Evolutionary conservation across 2,113 vertebrate genomes (phyloP), one percentile per base, ranked within the genome.

Genomic region (Salminus brasiliensis): DNA sequence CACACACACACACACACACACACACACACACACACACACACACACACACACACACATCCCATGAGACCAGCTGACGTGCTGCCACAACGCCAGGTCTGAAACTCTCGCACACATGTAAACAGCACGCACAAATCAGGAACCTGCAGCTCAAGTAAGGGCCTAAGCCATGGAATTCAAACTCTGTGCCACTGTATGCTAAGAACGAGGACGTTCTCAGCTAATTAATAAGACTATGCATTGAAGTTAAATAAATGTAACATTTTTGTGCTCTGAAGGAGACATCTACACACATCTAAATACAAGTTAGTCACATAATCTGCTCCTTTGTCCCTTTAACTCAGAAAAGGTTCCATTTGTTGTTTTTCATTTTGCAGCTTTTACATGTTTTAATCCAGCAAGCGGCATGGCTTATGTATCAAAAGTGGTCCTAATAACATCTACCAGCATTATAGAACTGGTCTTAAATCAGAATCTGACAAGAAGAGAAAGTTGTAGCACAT

Each of bases 141-240:
- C 59, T 72, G 32, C 25, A n/a, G 29, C 68, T 72, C 12, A 6
- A 78, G 76, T 70, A 68, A 53, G 30, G 21, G 41, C 75, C 43
- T 60, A 32, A 72, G 60, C 57, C 45, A 70, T 63, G 75, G 34
- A 77, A 57, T 21, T 30, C 36, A 3, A 57, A 71, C 15, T 65
- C 7, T 59, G 52, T 74, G 43, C 43, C 63, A 53, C 62, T 55
- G 63, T 21, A 32, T 32, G 4, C 16, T 34, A 36, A 59, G 63
- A 30, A 43, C 18, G 15, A 21, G 5, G 39, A 36, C 25, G 3
- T 25, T 52, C 23, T 34, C 10, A 11, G n/a, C 41, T n/a, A 55
- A 69, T 18, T 29, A 72, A 16, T 57, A 72, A 77, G 59, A 77
- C 73, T 49, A 65, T 6, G 63, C 68, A 72, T 32, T 11, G 23